Evolutionary conservation across 2,113 vertebrate species (phyloP).

Genomic region (Nestor notabilis): DNA sequence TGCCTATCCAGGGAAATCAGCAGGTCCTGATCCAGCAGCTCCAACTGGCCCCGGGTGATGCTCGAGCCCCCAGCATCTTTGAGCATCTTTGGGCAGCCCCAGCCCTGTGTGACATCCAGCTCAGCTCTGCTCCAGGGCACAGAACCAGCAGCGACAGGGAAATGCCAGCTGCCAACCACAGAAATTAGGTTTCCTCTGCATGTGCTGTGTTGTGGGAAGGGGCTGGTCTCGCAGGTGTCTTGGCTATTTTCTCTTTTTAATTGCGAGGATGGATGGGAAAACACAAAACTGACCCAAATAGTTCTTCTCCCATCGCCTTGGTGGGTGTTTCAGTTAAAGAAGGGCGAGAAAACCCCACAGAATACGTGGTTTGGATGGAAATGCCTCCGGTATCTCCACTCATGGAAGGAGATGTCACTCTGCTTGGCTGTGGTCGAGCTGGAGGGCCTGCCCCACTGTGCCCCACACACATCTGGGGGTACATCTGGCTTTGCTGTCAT

Average conservation of each 20-base stretch:
- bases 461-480: background rate
- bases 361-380: background rate
- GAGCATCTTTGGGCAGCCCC: background rate
- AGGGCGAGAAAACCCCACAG: background rate
- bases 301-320: accelerated
- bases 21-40: background rate
- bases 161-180: background rate
- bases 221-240: background rate
- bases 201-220: background rate
- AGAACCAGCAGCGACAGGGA: background rate
- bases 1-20: background rate
- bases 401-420: background rate
- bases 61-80: background rate
- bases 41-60: background rate
- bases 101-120: background rate
- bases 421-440: background rate
- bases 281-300: background rate
- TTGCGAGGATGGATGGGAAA: background rate
- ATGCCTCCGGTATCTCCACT: background rate
- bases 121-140: background rate
- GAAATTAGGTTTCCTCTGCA: background rate
- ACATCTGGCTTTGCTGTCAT: background rate
- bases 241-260: background rate
- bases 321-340: background rate
- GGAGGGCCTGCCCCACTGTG: background rate